A percentile compares a stretch with the other conserved stretches of the same genome.
Conservation (phyloP, 2,888 invertebrate species). For the Imbricaverruca yamaguchii region DNA sequence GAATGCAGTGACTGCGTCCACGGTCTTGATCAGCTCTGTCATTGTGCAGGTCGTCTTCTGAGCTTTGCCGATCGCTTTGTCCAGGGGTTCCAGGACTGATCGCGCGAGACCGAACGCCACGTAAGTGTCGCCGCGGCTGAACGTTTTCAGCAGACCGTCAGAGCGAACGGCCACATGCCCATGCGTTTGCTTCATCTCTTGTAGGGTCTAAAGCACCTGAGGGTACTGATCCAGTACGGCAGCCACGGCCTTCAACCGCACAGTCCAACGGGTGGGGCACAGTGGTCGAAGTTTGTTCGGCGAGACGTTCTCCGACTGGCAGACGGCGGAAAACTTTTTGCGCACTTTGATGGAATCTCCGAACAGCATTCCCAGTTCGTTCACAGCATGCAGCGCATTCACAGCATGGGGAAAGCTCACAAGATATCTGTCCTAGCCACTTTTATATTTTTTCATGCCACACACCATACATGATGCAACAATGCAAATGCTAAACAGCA, state of each 20-base stretch:
- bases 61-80: background rate
- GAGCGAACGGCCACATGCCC: background rate
- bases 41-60: background rate
- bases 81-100: background rate
- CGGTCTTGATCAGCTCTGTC: background rate
- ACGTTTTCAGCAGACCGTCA: background rate
- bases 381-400: too few relatives aligned
- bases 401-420: too few relatives aligned
- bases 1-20: background rate
- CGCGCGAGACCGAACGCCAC: background rate
- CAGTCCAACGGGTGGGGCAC: background rate
- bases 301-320: too few relatives aligned
- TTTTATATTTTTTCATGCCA: too few relatives aligned
- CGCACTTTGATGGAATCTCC: too few relatives aligned
- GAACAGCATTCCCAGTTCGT: too few relatives aligned
- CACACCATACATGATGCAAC: too few relatives aligned
- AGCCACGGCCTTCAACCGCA: background rate
- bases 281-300: too few relatives aligned
- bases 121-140: background rate
- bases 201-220: background rate
- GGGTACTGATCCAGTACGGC: background rate
- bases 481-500: too few relatives aligned
- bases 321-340: too few relatives aligned
- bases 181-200: background rate
- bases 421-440: too few relatives aligned